A percentile compares a stretch with the other conserved stretches of the same genome.
phyloP scores from a whole-genome alignment of 2,888 invertebrate genomes.

The Corbicula japonica region DNA sequence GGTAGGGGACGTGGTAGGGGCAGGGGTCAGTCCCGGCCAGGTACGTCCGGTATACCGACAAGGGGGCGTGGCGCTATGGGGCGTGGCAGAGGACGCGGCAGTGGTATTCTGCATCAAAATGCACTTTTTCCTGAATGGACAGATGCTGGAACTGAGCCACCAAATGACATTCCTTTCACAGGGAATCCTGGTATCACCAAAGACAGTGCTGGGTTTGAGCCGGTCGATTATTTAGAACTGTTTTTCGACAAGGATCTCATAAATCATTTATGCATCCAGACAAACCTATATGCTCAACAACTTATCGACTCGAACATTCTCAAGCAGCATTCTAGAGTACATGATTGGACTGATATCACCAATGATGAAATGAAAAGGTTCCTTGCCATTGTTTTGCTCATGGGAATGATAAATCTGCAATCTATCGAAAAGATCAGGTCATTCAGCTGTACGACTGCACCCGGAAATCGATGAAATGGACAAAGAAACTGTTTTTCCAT shows the following conservation, averaged over 20 bases:
- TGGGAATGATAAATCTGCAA: conserved; percentile 7
- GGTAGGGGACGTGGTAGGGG: background rate
- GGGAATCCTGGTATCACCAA: conserved; percentile 3
- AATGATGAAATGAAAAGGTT: conserved; percentile 20
- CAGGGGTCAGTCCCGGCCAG: conserved; percentile 12
- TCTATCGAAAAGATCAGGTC: conserved; percentile 24
- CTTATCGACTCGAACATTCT: background rate
- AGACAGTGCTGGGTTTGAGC: conserved; percentile 3
- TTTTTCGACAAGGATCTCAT: conserved; percentile 13
- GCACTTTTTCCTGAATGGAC: conserved; percentile 9
- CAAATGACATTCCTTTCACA: conserved; percentile 10
- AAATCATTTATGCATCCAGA: conserved; percentile 3
- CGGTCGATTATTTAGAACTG: conserved; percentile 22
- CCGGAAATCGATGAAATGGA: conserved; percentile 35
- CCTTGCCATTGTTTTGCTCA: conserved; percentile 8
- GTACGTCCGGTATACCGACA: conserved; percentile 15
- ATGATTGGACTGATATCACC: conserved; percentile 19
- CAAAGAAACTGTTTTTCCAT: conserved; percentile 26
- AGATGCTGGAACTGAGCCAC: conserved; percentile 6
- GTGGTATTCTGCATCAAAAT: conserved; percentile 1
- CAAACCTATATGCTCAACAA: conserved; percentile 18
- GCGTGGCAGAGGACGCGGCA: conserved; percentile 9
- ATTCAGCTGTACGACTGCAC: conserved; percentile 21
- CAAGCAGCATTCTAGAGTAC: conserved; percentile 14
- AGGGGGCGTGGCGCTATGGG: conserved; percentile 12